phyloP scores from a whole-genome alignment of 2,797 vertebrate genomes.

The Enteromius radiatus region DNA sequence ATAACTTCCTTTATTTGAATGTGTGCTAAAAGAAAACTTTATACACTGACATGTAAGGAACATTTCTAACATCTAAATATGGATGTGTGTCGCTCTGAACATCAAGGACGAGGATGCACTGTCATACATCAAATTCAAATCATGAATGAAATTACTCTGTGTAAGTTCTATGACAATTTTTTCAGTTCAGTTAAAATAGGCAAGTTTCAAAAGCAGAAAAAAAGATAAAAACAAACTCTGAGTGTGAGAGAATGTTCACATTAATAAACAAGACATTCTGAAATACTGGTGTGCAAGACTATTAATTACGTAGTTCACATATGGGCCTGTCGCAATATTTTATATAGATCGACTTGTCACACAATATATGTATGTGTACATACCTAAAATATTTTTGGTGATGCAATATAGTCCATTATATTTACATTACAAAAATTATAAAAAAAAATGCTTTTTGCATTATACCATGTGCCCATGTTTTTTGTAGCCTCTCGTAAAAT shows the following conservation, averaged over 20 bases:
- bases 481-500: no score
- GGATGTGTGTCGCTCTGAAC: conserved; percentile 45
- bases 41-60: conserved; percentile 46
- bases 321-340: no score
- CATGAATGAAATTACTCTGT: conserved; percentile 16
- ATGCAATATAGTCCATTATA: no score
- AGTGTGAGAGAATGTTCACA: neutral
- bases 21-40: conserved; percentile 32
- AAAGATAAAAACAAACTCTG: neutral
- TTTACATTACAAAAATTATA: no score
- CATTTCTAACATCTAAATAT: conserved; percentile 53
- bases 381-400: no score
- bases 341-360: no score
- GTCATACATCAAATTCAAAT: conserved; percentile 27
- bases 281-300: neutral
- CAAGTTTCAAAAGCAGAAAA: neutral
- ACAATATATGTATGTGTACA: no score
- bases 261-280: conserved; percentile 6
- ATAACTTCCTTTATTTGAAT: conserved; percentile 35
- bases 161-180: conserved; percentile 22
- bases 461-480: no score
- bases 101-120: conserved; percentile 29
- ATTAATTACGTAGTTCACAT: neutral
- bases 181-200: neutral
- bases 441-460: no score